phyloP scores from a whole-genome alignment of 2,888 invertebrate genomes.

The Trypoxylon attenuatum region DNA sequence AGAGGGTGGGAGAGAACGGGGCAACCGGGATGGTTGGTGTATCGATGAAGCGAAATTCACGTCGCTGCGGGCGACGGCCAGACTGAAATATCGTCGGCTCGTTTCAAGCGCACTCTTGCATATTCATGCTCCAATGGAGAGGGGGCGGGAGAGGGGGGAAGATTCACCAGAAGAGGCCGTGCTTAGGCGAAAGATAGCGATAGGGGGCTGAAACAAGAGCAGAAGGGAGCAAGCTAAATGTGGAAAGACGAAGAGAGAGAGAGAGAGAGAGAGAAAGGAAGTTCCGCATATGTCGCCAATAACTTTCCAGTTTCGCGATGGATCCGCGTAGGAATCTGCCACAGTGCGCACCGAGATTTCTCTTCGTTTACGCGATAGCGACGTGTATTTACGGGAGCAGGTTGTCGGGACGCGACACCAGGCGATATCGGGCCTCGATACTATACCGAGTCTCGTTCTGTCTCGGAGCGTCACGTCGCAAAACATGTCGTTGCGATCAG shows the following conservation, averaged over 20 bases:
- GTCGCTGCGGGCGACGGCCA: conserved; percentile 47
- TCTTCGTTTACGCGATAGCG: not conserved
- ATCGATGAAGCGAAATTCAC: conserved; percentile 61
- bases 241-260: not conserved
- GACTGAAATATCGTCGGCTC: conserved; percentile 65
- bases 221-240: conserved; percentile 11
- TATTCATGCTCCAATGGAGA: conserved; percentile 60
- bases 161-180: too few species aligned
- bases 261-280: conserved; percentile 24
- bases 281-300: conserved; percentile 64
- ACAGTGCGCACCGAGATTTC: not conserved
- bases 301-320: conserved; percentile 56
- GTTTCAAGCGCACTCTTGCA: conserved; percentile 63
- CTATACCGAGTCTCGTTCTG: too few species aligned
- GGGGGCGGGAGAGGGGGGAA: conserved; percentile 14
- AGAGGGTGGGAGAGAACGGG: too few species aligned
- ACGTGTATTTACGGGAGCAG: not conserved
- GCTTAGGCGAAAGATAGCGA: too few species aligned
- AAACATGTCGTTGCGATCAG: too few species aligned
- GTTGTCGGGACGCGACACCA: too few species aligned
- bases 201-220: too few species aligned
- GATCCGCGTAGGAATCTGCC: conserved; percentile 7
- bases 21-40: conserved; percentile 9
- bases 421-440: too few species aligned
- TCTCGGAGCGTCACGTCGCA: too few species aligned